These are phyloP conservation scores for Zaprionus lineosus DNA, from an alignment of 2,888 invertebrate genomes.

Conservation along the genomic window DNA sequence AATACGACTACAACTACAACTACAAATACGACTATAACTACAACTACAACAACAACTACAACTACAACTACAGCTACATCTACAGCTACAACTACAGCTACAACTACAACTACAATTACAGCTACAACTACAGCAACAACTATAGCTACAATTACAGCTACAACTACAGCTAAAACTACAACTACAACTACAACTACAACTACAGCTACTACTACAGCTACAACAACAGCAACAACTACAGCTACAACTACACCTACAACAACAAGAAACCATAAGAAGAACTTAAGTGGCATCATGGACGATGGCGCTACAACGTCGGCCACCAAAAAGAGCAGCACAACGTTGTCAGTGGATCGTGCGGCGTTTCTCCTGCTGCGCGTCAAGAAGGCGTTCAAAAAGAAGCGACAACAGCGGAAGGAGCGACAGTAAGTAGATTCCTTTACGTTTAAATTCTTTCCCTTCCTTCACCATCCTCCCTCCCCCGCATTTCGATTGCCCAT, in stretches of 20 bases:
- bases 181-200: too few relatives aligned
- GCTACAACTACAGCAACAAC: constrained; percentile 17
- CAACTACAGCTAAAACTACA: constrained; percentile 28
- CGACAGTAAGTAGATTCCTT: constrained; percentile 88
- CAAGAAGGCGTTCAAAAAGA: constrained; percentile 94
- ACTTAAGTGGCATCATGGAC: constrained; percentile 55
- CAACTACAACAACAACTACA: constrained; percentile 14
- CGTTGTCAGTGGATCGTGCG: constrained; percentile 93
- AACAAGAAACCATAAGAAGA: constrained; percentile 22
- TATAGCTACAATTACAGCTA: constrained; percentile 6
- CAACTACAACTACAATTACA: constrained; percentile 15
- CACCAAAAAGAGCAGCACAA: constrained; percentile 80
- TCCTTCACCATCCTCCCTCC: not conserved
- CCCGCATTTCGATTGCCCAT: too few relatives aligned
- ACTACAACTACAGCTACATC: constrained; percentile 12
- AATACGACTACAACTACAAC: constrained; percentile 6
- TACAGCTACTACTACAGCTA: constrained; percentile 5
- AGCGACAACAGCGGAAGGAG: constrained; percentile 92
- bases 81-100: constrained; percentile 18
- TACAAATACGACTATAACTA: constrained; percentile 21
- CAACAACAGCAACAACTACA: constrained; percentile 24
- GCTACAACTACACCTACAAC: constrained; percentile 12
- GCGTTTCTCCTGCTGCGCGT: constrained; percentile 94
- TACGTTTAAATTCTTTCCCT: not conserved
- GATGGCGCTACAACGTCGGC: constrained; percentile 49